Evolutionary conservation across 2,888 invertebrate species (phyloP).

Genomic region (Drosophila ezoana): DNA sequence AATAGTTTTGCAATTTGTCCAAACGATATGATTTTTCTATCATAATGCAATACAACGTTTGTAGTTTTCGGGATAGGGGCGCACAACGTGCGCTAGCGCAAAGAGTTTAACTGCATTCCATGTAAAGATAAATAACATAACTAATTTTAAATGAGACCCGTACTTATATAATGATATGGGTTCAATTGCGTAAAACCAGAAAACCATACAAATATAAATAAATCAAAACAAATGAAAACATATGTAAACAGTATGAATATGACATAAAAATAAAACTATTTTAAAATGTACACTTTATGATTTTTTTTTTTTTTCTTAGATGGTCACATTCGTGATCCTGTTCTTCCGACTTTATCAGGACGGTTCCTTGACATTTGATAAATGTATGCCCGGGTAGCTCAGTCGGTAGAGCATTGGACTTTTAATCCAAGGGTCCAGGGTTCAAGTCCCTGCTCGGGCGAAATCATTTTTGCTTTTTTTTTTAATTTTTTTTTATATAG

Average conservation of each 20-base stretch:
- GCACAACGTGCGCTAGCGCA: conserved; percentile 42
- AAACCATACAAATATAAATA: conserved; percentile 68
- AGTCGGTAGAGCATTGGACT: conserved; percentile 86
- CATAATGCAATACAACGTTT: conserved; percentile 54
- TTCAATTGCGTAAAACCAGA: conserved; percentile 59
- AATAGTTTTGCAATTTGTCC: conserved; percentile 45
- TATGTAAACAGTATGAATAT: conserved; percentile 78
- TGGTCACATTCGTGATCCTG: conserved; percentile 21
- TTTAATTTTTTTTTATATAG: no score
- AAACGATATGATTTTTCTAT: conserved; percentile 45
- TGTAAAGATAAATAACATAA: conserved; percentile 80
- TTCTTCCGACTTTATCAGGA: conserved; percentile 7
- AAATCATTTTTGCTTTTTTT: neutral
- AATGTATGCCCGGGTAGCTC: conserved; percentile 84
- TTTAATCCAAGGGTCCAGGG: conserved; percentile 86
- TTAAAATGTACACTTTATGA: conserved; percentile 58
- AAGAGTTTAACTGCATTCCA: conserved; percentile 83
- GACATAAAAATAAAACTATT: conserved; percentile 77
- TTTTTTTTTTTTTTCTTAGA: neutral
- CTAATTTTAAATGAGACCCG: conserved; percentile 69
- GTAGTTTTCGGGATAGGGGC: conserved; percentile 55
- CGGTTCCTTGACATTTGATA: conserved; percentile 1
- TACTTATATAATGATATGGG: conserved; percentile 60
- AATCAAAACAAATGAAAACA: conserved; percentile 56
- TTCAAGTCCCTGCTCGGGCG: conserved; percentile 85